Conservation (phyloP, 53 echinoderm and acorn worm species). For the Apostichopus leukothele region DNA sequence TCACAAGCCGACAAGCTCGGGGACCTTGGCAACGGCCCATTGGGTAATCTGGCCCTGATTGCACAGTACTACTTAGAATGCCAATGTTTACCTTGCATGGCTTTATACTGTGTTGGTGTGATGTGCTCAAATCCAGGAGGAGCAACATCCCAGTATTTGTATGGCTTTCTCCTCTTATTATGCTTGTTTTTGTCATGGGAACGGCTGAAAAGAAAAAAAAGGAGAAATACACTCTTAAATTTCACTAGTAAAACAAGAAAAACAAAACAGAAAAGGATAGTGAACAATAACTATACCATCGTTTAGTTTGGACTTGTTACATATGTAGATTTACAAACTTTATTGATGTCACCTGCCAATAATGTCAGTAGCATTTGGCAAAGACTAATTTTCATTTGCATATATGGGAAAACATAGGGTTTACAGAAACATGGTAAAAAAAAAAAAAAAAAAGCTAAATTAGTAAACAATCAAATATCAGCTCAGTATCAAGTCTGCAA, state of each 20-base stretch:
- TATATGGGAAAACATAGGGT: too few species aligned
- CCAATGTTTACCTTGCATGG: conserved; percentile 73
- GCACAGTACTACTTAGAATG: too few species aligned
- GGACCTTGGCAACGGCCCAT: too few species aligned
- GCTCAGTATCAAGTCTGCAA: too few species aligned
- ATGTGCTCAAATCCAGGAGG: conserved; percentile 94
- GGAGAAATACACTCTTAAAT: not conserved
- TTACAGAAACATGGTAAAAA: too few species aligned
- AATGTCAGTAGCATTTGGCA: too few species aligned
- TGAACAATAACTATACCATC: too few species aligned
- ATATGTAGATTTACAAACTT: not conserved
- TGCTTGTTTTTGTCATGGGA: conserved; percentile 61
- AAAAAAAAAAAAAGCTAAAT: too few species aligned
- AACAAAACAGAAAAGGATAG: not conserved
- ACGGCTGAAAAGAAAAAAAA: conserved; percentile 54
- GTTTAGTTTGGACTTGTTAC: not conserved
- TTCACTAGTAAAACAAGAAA: not conserved
- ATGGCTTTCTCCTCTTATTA: conserved; percentile 67
- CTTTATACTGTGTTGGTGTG: conserved; percentile 85
- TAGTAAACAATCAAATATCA: too few species aligned
- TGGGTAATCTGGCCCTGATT: too few species aligned
- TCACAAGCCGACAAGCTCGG: too few species aligned
- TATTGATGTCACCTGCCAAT: not conserved
- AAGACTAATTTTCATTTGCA: too few species aligned
- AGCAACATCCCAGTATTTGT: conserved; percentile 96